These are phyloP conservation scores for Oceanodroma tethys DNA, from an alignment of 2,113 vertebrate species.

Conservation along the genomic window DNA sequence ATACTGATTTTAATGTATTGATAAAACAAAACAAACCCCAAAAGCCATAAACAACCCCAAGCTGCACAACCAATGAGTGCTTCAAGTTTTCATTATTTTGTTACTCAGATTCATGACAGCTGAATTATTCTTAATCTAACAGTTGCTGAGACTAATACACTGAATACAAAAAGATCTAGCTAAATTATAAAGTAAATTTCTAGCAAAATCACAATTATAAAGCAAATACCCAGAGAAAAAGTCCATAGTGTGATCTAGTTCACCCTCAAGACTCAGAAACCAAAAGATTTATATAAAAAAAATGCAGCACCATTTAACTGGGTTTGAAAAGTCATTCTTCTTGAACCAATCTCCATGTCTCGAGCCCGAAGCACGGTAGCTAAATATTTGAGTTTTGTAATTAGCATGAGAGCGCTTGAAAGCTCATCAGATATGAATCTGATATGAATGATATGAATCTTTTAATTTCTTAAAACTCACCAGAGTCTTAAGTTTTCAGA, in stretches of 20 bases:
- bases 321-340: not conserved
- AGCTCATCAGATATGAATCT: not conserved
- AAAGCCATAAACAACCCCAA: not conserved
- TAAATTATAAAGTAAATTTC: not conserved
- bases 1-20: not conserved
- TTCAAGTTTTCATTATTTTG: not conserved
- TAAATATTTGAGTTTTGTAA: not conserved
- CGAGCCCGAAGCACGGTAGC: not conserved
- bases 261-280: not conserved
- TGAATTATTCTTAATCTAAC: not conserved
- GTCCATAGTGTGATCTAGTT: not conserved
- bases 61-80: not conserved
- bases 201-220: not conserved
- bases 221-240: not conserved
- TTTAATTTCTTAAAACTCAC: not conserved
- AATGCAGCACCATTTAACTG: not conserved
- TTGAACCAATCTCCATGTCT: not conserved
- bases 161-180: not conserved
- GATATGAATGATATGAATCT: not conserved
- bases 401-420: not conserved
- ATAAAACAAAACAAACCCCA: not conserved
- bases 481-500: not conserved
- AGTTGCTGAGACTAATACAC: not conserved
- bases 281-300: not conserved
- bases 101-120: not conserved